Base-by-base conservation (phyloP, 2,113 vertebrate genomes). In the Chascanopsetta lugubris region DNA sequence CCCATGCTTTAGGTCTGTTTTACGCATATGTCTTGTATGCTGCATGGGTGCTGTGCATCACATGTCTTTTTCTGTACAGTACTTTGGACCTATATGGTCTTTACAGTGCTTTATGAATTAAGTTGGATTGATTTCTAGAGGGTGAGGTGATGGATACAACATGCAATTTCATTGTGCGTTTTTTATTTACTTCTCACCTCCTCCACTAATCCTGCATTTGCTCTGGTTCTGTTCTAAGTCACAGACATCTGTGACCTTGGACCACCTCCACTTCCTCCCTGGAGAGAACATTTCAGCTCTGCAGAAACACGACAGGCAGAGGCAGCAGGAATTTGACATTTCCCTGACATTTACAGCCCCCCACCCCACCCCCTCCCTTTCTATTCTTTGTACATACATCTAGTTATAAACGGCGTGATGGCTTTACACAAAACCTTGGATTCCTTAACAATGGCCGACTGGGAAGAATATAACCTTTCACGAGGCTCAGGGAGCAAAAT, bases 311-410 rank as follows among this genome's bases (percentile, higher is more conserved):
- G 87, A 72, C 67, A 70, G 81, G 84, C 82, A 80, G 60, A 81
- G 83, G 86, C 88, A 73, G 89, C 67, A 68, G 91, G 87, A 79
- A 84, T 91, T 91, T 93, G 90, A 91, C 91, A 93, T 93, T 93
- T 92, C 82, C 88, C 63, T 92, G 90, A 91, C 90, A 92, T 93
- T 93, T 93, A 79, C 72, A 10, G 74, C 77, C 64, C 76, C 70
- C 75, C n/a, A n/a, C n/a, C n/a, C n/a, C n/a, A n/a, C n/a, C n/a
- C n/a, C n/a, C n/a, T n/a, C n/a, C 69, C 70, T 81, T 74, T 85
- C 80, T 57, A 82, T 88, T 90, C 82, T 80, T 82, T 85, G 75
- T 81, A 85, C 79, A 85, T 77, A 75, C 80, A 88, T 82, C 79
- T 80, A 82, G 72, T 89, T 86, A 83, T 88, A 91, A 88, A 89